These are phyloP conservation scores for Barbus barbus DNA, from an alignment of 2,113 vertebrate genomes.

Conservation along the genomic window DNA sequence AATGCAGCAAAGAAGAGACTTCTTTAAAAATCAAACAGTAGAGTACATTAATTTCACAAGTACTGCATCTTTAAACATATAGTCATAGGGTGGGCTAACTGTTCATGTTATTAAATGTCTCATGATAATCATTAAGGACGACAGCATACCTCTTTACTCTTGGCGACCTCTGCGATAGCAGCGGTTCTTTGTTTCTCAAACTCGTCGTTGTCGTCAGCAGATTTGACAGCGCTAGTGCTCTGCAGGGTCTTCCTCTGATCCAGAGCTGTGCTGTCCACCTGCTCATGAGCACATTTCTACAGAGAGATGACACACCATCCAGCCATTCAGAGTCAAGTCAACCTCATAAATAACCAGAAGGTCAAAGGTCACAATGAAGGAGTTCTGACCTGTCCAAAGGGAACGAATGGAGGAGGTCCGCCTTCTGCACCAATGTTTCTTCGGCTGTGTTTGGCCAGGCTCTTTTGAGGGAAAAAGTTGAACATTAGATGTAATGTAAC, in stretches of 20 bases:
- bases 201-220: slow-evolving; percentile 87
- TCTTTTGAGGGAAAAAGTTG: slow-evolving; percentile 68
- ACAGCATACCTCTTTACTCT: slow-evolving; percentile 91
- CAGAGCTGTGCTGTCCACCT: slow-evolving; percentile 87
- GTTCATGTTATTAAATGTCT: too few relatives aligned
- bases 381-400: slow-evolving; percentile 90
- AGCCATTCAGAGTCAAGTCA: not conserved
- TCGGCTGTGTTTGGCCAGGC: slow-evolving; percentile 94
- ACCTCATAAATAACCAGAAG: not conserved
- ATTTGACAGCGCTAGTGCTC: slow-evolving; percentile 76
- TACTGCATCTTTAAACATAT: too few relatives aligned
- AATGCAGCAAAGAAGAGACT: not conserved
- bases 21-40: not conserved
- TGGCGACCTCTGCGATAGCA: slow-evolving; percentile 94
- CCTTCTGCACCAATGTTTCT: slow-evolving; percentile 95
- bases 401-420: slow-evolving; percentile 94
- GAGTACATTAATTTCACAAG: not conserved
- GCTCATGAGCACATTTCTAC: slow-evolving; percentile 85
- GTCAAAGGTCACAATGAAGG: too few relatives aligned
- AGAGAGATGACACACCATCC: not conserved
- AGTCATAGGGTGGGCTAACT: too few relatives aligned
- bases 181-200: slow-evolving; percentile 97
- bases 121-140: too few relatives aligned
- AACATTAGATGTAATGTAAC: not conserved
- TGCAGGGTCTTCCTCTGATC: slow-evolving; percentile 93